phyloP scores from a whole-genome alignment of 2,113 vertebrate species.

The Puffinus mauretanicus region DNA sequence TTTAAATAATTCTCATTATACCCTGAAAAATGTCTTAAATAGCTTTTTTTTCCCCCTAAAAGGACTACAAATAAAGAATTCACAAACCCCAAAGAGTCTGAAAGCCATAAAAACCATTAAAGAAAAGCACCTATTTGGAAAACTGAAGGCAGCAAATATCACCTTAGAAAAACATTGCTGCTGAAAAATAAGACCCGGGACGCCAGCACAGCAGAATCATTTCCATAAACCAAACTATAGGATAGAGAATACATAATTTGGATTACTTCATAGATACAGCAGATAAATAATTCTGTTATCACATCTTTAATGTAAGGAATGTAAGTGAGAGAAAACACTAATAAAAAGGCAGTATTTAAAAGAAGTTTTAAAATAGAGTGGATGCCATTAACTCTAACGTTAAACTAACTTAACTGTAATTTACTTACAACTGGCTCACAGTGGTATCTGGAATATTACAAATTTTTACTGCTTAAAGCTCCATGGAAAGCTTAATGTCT shows the following conservation, averaged over 20 bases:
- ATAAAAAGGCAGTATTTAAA: slow-evolving; percentile 36
- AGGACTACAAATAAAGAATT: background rate
- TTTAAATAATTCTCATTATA: background rate
- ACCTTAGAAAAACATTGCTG: background rate
- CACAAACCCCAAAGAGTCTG: background rate
- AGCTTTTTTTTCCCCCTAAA: background rate
- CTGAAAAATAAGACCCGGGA: background rate
- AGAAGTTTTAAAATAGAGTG: background rate
- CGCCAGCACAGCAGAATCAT: background rate
- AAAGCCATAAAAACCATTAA: background rate
- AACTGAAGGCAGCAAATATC: background rate
- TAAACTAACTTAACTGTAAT: slow-evolving; percentile 30
- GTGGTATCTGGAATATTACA: background rate
- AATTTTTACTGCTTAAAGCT: background rate
- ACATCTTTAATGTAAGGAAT: background rate
- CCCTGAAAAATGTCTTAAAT: background rate
- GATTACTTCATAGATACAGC: background rate
- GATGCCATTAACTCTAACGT: background rate
- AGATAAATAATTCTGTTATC: slow-evolving; percentile 13
- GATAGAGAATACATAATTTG: background rate
- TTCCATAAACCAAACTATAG: background rate
- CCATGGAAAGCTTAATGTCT: background rate
- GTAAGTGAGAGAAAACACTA: background rate
- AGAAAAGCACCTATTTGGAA: background rate
- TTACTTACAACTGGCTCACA: slow-evolving; percentile 1